Evolutionary conservation across 2,797 vertebrate genomes (phyloP).

Genomic region (Sitta carolinensis): DNA sequence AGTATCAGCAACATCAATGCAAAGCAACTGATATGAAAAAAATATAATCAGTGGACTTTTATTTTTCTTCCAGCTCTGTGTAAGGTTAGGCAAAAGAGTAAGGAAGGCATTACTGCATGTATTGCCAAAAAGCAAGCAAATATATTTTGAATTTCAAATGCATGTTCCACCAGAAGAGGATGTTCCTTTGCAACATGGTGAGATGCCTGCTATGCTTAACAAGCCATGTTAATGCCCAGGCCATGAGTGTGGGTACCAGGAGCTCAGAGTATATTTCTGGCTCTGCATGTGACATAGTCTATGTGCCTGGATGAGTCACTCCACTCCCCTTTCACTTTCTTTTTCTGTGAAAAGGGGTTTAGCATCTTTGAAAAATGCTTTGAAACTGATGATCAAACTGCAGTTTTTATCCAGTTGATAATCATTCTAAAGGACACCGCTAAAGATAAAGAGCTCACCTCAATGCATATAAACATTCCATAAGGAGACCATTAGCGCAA

Average conservation of each 20-base stretch:
- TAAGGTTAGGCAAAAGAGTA: neutral
- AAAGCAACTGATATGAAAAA: neutral
- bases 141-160: neutral
- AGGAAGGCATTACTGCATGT: neutral
- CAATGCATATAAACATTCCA: neutral
- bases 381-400: neutral
- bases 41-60: neutral
- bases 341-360: constrained; percentile 38
- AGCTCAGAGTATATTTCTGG: neutral
- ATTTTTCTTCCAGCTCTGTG: neutral
- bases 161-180: neutral
- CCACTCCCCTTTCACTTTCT: constrained; percentile 25
- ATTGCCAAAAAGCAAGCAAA: neutral
- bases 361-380: constrained; percentile 7
- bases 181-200: neutral
- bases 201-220: neutral
- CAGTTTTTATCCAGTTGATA: neutral
- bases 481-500: neutral
- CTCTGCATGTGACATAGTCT: neutral
- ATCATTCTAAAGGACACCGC: neutral
- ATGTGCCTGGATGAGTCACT: constrained; percentile 2
- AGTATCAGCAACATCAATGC: neutral
- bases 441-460: neutral
- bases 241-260: neutral
- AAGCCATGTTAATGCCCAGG: neutral